Percentiles rank a stretch among this genome's conserved stretches.
Conservation (phyloP, 2,113 vertebrate genomes). For the Heptranchias perlo region DNA sequence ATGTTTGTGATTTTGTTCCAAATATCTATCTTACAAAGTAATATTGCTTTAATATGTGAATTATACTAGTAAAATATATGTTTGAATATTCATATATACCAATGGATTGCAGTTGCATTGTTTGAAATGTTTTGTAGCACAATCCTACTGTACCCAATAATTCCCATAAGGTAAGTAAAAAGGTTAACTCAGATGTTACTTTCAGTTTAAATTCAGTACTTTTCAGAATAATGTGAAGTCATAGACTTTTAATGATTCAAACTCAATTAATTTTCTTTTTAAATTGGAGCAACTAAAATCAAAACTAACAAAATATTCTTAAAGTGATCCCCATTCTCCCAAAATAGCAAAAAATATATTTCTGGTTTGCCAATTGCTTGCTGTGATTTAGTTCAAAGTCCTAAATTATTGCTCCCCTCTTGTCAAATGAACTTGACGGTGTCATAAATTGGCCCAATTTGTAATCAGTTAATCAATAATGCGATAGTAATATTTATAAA, state of each 20-base stretch:
- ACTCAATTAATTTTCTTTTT: background rate
- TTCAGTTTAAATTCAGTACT: background rate
- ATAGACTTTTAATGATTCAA: background rate
- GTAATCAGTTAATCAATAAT: background rate
- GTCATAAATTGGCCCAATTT: background rate
- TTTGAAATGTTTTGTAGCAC: background rate
- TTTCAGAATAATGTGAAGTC: background rate
- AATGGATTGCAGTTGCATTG: background rate
- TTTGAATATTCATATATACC: background rate
- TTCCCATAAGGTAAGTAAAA: background rate
- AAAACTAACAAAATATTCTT: background rate
- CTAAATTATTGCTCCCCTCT: background rate
- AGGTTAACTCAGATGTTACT: background rate
- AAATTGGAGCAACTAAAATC: background rate
- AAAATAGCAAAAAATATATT: slow-evolving; percentile 2
- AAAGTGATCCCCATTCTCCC: background rate
- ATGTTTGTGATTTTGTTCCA: background rate
- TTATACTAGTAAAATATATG: background rate
- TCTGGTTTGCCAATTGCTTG: background rate
- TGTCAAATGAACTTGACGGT: background rate
- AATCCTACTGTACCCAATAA: background rate
- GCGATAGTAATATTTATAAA: background rate
- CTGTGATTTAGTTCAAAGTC: background rate
- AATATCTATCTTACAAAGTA: background rate
- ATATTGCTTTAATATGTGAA: background rate